Evolutionary conservation across 2,797 vertebrate genomes (phyloP).

Genomic region (Lacerta agilis): DNA sequence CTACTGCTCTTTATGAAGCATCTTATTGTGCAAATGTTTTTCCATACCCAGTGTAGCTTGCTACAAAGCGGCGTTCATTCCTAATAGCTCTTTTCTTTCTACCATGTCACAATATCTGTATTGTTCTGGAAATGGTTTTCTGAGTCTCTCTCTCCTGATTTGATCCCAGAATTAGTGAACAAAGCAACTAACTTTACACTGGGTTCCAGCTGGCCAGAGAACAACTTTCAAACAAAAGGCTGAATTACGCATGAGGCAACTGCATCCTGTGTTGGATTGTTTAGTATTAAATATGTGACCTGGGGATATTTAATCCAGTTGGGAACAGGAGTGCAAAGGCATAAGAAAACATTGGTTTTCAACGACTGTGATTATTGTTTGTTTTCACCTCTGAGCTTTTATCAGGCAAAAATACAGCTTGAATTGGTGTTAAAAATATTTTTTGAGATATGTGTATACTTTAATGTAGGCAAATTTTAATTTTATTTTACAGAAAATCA

Average conservation of each 20-base stretch:
- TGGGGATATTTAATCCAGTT: slow-evolving; percentile 70
- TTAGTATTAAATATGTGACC: slow-evolving; percentile 77
- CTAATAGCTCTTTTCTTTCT: slow-evolving; percentile 62
- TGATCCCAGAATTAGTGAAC: slow-evolving; percentile 68
- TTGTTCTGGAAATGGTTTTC: slow-evolving; percentile 65
- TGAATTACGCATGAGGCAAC: slow-evolving; percentile 82
- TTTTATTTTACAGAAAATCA: slow-evolving; percentile 87
- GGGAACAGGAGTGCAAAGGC: slow-evolving; percentile 55
- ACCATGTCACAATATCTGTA: slow-evolving; percentile 60
- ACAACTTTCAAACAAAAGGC: slow-evolving; percentile 81
- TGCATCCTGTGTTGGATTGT: slow-evolving; percentile 78
- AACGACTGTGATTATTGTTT: slow-evolving; percentile 17
- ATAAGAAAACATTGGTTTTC: slow-evolving; percentile 49
- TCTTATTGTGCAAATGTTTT: slow-evolving; percentile 4
- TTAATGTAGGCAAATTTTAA: slow-evolving; percentile 59
- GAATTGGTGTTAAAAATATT: background rate
- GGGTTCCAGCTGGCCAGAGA: slow-evolving; percentile 77
- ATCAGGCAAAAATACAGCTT: background rate
- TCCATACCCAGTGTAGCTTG: slow-evolving; percentile 22
- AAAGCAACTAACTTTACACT: slow-evolving; percentile 71
- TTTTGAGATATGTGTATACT: slow-evolving; percentile 18
- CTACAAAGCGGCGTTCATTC: slow-evolving; percentile 52
- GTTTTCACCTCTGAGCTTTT: background rate
- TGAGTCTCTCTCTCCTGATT: slow-evolving; percentile 59
- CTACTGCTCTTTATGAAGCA: slow-evolving; percentile 20